Evolutionary conservation across 2,888 invertebrate species (phyloP).

Genomic region (Sceliomorpha sp.): DNA sequence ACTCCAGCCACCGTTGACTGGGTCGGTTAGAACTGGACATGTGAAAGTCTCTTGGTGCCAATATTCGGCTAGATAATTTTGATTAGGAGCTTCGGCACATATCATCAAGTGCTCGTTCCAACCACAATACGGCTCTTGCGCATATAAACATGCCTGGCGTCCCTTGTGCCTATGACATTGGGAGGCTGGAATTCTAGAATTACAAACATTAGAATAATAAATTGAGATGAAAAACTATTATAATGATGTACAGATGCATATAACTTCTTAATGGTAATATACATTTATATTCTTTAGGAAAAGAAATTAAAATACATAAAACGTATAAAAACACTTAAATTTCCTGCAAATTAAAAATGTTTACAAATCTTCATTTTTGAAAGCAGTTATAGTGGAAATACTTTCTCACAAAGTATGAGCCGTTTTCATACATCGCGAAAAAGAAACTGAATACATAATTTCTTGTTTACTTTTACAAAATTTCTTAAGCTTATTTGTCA

Average conservation of each 20-base stretch:
- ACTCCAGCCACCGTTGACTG: slow-evolving; percentile 93
- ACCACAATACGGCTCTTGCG: slow-evolving; percentile 96
- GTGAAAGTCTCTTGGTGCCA: slow-evolving; percentile 88
- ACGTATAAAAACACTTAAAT: no score
- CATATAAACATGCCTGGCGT: slow-evolving; percentile 87
- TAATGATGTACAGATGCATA: no score
- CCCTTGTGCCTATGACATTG: slow-evolving; percentile 89
- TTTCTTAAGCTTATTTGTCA: background rate
- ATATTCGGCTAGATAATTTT: slow-evolving; percentile 84
- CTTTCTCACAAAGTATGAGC: no score
- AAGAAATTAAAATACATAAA: no score
- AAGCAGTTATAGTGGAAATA: no score
- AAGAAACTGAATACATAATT: background rate
- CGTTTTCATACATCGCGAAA: background rate
- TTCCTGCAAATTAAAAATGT: no score
- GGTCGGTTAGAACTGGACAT: slow-evolving; percentile 86
- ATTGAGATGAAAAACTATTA: no score
- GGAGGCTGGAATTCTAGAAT: slow-evolving; percentile 86
- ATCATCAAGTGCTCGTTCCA: slow-evolving; percentile 90
- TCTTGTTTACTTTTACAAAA: no score
- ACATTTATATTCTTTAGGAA: no score
- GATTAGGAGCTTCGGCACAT: slow-evolving; percentile 87
- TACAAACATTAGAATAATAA: background rate
- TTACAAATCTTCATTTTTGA: no score
- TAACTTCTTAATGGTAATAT: no score